Conservation (phyloP, 2,888 invertebrate species). For the Leuctra nigra region DNA sequence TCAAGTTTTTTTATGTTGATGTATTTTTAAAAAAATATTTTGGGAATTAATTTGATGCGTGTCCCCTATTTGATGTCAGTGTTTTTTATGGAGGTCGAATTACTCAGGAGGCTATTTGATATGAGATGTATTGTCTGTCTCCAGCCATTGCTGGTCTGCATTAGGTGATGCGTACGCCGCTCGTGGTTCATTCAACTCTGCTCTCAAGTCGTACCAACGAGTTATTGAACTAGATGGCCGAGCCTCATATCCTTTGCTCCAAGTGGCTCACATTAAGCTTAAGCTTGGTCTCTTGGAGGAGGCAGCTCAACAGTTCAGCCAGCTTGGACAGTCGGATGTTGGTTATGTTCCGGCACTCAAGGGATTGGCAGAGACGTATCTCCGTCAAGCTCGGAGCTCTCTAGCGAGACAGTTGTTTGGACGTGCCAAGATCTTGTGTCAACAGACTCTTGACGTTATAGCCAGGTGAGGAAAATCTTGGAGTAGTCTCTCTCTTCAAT, state of each 20-base stretch:
- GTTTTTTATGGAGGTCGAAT: too few relatives aligned
- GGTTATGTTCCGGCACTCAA: slow-evolving; percentile 66
- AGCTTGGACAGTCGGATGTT: slow-evolving; percentile 49
- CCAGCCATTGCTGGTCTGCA: slow-evolving; percentile 70
- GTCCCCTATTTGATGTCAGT: too few relatives aligned
- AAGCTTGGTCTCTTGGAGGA: slow-evolving; percentile 63
- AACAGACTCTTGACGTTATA: slow-evolving; percentile 58
- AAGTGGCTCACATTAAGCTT: slow-evolving; percentile 68
- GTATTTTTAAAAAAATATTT: too few relatives aligned
- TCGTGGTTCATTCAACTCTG: slow-evolving; percentile 84
- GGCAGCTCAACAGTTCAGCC: slow-evolving; percentile 61
- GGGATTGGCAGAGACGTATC: slow-evolving; percentile 74
- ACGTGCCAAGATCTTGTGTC: slow-evolving; percentile 64
- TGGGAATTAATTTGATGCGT: too few relatives aligned
- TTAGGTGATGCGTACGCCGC: slow-evolving; percentile 84
- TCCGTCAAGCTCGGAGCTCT: slow-evolving; percentile 62
- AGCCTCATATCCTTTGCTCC: slow-evolving; percentile 64
- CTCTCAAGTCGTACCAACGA: slow-evolving; percentile 79
- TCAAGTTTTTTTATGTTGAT: too few relatives aligned
- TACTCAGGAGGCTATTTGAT: too few relatives aligned
- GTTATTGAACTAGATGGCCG: slow-evolving; percentile 58
- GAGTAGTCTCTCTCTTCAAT: too few relatives aligned
- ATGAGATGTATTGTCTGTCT: too few relatives aligned
- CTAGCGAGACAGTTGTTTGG: slow-evolving; percentile 61
- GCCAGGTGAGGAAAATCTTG: slow-evolving; percentile 37